Base-by-base conservation (phyloP, 2,888 invertebrate species). In the Branchipolynoe longqiensis region DNA sequence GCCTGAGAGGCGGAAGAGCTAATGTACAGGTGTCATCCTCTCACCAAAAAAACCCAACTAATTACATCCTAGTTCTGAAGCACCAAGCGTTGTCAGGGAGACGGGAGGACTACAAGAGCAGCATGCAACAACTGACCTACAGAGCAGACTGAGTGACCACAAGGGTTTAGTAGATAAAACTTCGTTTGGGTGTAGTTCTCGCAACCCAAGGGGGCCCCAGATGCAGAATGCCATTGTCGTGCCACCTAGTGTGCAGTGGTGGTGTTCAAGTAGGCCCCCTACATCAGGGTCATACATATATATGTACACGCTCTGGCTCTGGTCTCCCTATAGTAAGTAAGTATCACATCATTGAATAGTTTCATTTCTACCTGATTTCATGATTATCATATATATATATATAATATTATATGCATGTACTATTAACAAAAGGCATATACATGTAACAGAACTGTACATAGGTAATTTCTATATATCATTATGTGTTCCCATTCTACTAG, bases 291-390 rank as follows among this genome's bases (percentile, higher is more conserved):
- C 25, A 33, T 69, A 69, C 12, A 36, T 62, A 62, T 62, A 40
- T 12, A 41, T 25, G 41, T 54, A 78, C 78, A 78, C 12, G 18
- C 48, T 48, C 48, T 4, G 25, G 73, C 14, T 28, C 22, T 73
- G 8, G 36, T 54, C 28, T 54, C 78, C 54, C 78, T 28, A n/a
- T n/a, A n/a, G n/a, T n/a, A n/a, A 41, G 48, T 54, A 78, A 25
- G 28, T 78, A 78, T 78, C 78, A 78, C 78, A 78, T 48, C 25
- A 78, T 78, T 78, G 78, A 78, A 78, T 78, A 28, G 54, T 48
- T 25, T 48, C 78, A 78, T 78, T 28, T 31, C 48, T 78, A 78
- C 78, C 78, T 78, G 78, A 78, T 48, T 78, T 54, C 54, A 25
- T 78, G 78, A 78, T 40, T 73, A 73, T n/a, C n/a, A n/a, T 48